Evolutionary conservation across 2,113 vertebrate species (phyloP).

Genomic region (Brachirus orientalis): DNA sequence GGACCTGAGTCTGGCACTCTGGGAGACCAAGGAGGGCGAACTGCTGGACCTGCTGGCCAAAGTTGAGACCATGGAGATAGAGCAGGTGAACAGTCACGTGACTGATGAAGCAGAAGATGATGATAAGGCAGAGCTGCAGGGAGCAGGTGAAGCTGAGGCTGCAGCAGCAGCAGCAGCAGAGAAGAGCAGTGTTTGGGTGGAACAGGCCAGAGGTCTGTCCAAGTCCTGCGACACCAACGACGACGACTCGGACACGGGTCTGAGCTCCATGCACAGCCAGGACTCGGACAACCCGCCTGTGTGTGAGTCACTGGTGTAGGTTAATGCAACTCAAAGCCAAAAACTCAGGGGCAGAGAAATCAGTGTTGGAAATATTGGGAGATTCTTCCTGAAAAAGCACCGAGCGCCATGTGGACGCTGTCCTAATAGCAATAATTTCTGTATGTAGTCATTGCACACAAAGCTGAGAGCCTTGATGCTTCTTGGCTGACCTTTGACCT

Average conservation of each 20-base stretch:
- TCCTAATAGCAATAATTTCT: slow-evolving; percentile 65
- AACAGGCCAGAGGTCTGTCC: slow-evolving; percentile 84
- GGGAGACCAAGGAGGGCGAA: slow-evolving; percentile 88
- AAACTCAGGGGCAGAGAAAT: slow-evolving; percentile 65
- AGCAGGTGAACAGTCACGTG: slow-evolving; percentile 33
- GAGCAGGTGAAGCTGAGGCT: slow-evolving; percentile 29
- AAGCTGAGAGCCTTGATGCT: slow-evolving; percentile 35
- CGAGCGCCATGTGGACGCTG: slow-evolving; percentile 38
- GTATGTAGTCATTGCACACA: slow-evolving; percentile 55
- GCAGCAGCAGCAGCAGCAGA: slow-evolving; percentile 34
- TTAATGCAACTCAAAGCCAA: slow-evolving; percentile 34
- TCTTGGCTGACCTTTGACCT: slow-evolving; percentile 59
- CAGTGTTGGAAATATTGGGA: slow-evolving; percentile 46
- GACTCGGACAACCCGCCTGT: slow-evolving; percentile 92
- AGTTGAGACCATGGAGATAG: slow-evolving; percentile 81
- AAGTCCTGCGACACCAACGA: slow-evolving; percentile 85
- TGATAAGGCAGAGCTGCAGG: slow-evolving; percentile 17
- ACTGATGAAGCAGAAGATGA: slow-evolving; percentile 8
- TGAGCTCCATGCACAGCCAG: slow-evolving; percentile 98
- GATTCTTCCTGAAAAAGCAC: slow-evolving; percentile 41
- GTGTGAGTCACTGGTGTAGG: slow-evolving; percentile 92
- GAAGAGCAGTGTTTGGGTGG: slow-evolving; percentile 80
- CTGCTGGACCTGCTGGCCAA: slow-evolving; percentile 86
- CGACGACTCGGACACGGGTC: slow-evolving; percentile 95
- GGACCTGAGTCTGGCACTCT: slow-evolving; percentile 85